These are phyloP conservation scores for Drosophila novamexicana DNA, from an alignment of 1,140 invertebrate genomes.

Conservation along the genomic window DNA sequence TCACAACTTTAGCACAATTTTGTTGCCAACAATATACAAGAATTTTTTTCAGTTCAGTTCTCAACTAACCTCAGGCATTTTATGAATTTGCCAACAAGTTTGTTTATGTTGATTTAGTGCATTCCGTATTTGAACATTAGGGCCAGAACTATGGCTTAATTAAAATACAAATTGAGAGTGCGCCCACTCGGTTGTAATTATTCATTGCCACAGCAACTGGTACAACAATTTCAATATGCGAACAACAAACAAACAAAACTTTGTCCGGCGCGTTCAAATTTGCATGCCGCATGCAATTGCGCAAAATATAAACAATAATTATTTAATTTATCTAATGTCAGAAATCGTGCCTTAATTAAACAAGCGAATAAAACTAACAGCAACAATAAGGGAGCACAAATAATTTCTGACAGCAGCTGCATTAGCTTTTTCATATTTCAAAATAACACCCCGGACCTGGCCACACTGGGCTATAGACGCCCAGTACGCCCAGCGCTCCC, in stretches of 20 bases:
- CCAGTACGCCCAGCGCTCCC: not conserved
- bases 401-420: conserved; percentile 50
- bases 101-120: conserved; percentile 31
- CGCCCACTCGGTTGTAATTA: conserved; percentile 21
- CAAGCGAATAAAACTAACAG: conserved; percentile 28
- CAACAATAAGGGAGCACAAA: conserved; percentile 19
- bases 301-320: conserved; percentile 50
- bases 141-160: conserved; percentile 31
- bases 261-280: conserved; percentile 17
- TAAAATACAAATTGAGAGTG: conserved; percentile 46
- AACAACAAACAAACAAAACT: conserved; percentile 15
- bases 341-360: conserved; percentile 60
- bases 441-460: conserved; percentile 16
- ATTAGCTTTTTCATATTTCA: conserved; percentile 46
- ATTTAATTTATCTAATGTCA: conserved; percentile 68
- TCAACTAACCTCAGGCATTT: conserved; percentile 15
- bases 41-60: not conserved
- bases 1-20: not conserved
- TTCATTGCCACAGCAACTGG: conserved; percentile 24
- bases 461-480: not conserved
- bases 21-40: not conserved
- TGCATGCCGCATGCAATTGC: conserved; percentile 22
- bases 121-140: conserved; percentile 8
- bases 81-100: conserved; percentile 26
- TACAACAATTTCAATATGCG: conserved; percentile 25